These are phyloP conservation scores for Rhinoderma darwinii DNA, from an alignment of 2,113 vertebrate species.

Conservation along the genomic window DNA sequence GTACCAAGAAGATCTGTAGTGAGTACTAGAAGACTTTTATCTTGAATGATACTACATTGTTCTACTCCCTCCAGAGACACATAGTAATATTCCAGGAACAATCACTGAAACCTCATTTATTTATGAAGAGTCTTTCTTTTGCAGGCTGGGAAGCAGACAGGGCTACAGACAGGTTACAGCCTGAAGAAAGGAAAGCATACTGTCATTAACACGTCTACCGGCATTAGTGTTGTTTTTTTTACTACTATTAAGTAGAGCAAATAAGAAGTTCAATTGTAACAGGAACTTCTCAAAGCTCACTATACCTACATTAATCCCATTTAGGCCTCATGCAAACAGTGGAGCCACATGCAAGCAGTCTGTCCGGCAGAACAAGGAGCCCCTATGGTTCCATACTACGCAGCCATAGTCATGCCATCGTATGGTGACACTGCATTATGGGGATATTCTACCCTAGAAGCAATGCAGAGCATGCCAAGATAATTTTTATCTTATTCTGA, in stretches of 20 bases:
- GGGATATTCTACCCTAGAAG: no score
- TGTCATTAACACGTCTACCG: neutral
- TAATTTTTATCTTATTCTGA: no score
- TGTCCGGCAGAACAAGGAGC: no score
- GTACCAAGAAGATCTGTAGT: conserved; percentile 50
- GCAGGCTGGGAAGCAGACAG: neutral
- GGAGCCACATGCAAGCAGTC: no score
- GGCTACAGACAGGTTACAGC: conserved; percentile 26
- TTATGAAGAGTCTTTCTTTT: neutral
- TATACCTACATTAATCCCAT: no score
- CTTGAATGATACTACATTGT: conserved; percentile 19
- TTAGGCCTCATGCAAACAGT: no score
- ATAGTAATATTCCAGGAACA: accelerated
- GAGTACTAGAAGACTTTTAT: conserved; percentile 56
- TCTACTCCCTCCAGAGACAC: conserved; percentile 7
- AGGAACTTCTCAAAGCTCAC: no score
- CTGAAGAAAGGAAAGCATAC: conserved; percentile 33
- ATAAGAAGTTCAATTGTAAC: no score
- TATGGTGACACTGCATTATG: no score
- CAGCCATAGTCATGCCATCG: no score
- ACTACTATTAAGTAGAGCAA: neutral
- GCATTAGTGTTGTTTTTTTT: neutral
- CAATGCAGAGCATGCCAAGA: no score
- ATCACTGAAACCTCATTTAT: conserved; percentile 17
- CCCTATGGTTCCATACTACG: no score